phyloP scores from a whole-genome alignment of 2,888 invertebrate genomes.

The Mayetiola destructor region DNA sequence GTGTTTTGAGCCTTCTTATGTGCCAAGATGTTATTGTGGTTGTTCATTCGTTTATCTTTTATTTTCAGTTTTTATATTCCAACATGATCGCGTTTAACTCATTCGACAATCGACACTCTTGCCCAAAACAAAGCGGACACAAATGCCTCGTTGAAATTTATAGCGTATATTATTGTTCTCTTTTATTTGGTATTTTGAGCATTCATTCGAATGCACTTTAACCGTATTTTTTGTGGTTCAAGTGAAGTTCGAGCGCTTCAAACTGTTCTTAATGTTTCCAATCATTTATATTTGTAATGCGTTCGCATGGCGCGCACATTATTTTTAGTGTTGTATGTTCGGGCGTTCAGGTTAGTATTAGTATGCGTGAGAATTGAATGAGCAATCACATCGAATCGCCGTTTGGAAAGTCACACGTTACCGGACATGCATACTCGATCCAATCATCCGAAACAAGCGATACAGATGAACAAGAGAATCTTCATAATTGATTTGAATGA shows the following conservation, averaged over 20 bases:
- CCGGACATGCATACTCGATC: conserved; percentile 11
- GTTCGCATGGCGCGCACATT: not conserved
- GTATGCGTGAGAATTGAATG: conserved; percentile 4
- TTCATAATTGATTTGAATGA: no score
- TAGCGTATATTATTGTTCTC: no score
- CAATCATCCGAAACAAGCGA: no score
- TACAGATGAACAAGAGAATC: no score
- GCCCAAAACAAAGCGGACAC: not conserved
- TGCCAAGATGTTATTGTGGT: no score
- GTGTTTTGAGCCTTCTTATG: no score
- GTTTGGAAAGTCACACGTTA: not conserved
- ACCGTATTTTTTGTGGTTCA: conserved; percentile 11
- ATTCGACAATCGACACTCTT: no score
- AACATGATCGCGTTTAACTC: no score
- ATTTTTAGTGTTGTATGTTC: not conserved
- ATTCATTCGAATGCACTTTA: conserved; percentile 11
- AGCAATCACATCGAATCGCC: not conserved
- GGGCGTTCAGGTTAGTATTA: not conserved
- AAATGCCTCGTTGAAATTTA: conserved; percentile 8
- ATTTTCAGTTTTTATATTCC: no score
- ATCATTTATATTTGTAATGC: not conserved
- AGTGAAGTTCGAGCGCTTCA: conserved; percentile 7
- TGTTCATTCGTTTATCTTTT: no score
- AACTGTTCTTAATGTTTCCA: no score
- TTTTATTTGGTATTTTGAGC: conserved; percentile 2